These are phyloP conservation scores for Rhinoderma darwinii DNA, from an alignment of 2,113 vertebrate species.

Conservation along the genomic window DNA sequence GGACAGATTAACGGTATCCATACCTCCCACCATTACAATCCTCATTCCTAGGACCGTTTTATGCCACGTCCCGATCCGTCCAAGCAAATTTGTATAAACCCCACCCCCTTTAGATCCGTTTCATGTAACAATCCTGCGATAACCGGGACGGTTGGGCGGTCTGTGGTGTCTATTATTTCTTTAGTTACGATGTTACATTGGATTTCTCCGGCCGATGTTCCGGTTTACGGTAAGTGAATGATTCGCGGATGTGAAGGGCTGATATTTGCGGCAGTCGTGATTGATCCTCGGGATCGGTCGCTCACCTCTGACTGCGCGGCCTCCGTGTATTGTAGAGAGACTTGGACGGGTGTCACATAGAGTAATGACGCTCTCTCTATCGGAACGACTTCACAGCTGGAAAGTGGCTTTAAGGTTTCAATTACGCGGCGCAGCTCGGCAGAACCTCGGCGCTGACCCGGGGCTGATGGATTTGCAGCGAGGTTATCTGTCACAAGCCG, in stretches of 20 bases:
- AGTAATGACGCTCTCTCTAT: not conserved
- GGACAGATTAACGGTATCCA: no score
- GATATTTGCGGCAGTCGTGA: not conserved
- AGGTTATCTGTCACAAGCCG: slow-evolving; percentile 64
- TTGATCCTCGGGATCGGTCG: not conserved
- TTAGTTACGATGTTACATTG: no score
- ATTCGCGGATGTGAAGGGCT: not conserved
- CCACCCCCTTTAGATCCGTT: no score
- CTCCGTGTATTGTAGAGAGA: not conserved
- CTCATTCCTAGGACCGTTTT: no score
- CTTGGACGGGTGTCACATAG: not conserved
- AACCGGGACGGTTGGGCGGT: no score
- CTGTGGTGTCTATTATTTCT: no score
- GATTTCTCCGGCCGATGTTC: no score
- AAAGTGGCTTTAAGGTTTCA: slow-evolving; percentile 68
- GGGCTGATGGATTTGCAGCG: slow-evolving; percentile 70
- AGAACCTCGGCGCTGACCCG: slow-evolving; percentile 60
- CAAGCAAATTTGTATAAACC: no score
- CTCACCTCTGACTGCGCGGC: not conserved
- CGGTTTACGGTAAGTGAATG: not conserved
- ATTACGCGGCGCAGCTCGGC: slow-evolving; percentile 64
- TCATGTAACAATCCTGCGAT: no score
- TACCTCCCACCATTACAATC: no score
- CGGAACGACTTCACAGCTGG: slow-evolving; percentile 40
- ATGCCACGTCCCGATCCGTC: no score